phyloP scores from a whole-genome alignment of 2,113 vertebrate genomes.

The Lampris megalopsis region DNA sequence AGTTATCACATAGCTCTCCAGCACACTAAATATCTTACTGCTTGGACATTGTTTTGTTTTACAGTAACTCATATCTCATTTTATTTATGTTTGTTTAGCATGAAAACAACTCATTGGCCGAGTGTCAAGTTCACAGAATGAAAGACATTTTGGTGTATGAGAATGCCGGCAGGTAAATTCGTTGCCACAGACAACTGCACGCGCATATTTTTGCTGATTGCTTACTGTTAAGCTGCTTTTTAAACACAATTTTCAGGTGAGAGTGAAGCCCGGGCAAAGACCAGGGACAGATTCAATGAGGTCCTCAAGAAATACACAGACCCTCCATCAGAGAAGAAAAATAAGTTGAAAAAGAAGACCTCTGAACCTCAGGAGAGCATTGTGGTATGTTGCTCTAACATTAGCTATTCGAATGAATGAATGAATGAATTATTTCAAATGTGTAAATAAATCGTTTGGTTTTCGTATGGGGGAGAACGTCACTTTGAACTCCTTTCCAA shows the following conservation, averaged over 20 bases:
- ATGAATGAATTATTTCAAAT: too few relatives aligned
- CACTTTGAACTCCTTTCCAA: not conserved
- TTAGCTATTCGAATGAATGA: not conserved
- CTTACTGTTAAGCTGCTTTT: not conserved
- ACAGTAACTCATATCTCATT: too few relatives aligned
- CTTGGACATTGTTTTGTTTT: too few relatives aligned
- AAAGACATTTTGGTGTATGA: conserved; percentile 67
- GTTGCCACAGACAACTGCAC: not conserved
- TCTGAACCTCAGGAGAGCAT: conserved; percentile 81
- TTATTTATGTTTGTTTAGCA: conserved; percentile 16
- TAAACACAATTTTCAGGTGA: conserved; percentile 77
- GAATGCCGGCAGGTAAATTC: conserved; percentile 88
- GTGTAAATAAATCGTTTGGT: too few relatives aligned
- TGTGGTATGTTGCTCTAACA: conserved; percentile 78
- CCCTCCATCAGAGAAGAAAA: conserved; percentile 80
- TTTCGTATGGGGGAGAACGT: not conserved
- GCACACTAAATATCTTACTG: too few relatives aligned
- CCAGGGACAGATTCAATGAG: conserved; percentile 90
- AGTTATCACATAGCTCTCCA: too few relatives aligned
- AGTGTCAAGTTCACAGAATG: conserved; percentile 49
- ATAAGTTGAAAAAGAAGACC: conserved; percentile 78
- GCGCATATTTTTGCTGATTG: not conserved
- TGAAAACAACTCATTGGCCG: conserved; percentile 16
- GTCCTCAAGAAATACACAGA: conserved; percentile 86
- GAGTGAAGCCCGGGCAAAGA: conserved; percentile 90